Evolutionary conservation across 2,797 vertebrate genomes (phyloP).

Genomic region (Pantherophis alleghaniensis): DNA sequence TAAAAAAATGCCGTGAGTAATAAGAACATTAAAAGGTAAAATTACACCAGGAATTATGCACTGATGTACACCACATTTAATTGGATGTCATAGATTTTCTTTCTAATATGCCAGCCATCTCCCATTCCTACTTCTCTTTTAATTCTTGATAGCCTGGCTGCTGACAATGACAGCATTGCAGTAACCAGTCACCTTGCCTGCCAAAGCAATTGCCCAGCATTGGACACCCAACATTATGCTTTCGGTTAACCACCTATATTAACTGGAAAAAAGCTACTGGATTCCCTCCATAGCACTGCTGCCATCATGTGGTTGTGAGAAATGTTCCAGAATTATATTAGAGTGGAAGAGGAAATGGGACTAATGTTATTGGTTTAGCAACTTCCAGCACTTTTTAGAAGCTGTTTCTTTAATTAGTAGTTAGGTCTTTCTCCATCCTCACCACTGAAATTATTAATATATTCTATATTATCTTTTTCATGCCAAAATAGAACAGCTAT

Average conservation of each 20-base stretch:
- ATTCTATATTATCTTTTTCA: background rate
- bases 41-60: background rate
- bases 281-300: background rate
- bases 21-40: background rate
- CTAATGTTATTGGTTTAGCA: background rate
- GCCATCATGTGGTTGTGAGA: background rate
- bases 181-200: background rate
- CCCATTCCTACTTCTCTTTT: background rate
- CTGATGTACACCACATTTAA: background rate
- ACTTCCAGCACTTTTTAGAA: background rate
- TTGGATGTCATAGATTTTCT: background rate
- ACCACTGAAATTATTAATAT: background rate
- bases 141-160: background rate
- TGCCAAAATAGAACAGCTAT: background rate
- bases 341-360: background rate
- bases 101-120: background rate
- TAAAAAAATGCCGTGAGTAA: slow-evolving; percentile 1
- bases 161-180: background rate
- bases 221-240: background rate
- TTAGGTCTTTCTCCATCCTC: background rate
- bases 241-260: background rate
- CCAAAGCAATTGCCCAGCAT: background rate
- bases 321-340: background rate
- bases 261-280: background rate
- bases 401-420: background rate